phyloP scores from a whole-genome alignment of 2,888 invertebrate species.

The Sussaba pulchella region DNA sequence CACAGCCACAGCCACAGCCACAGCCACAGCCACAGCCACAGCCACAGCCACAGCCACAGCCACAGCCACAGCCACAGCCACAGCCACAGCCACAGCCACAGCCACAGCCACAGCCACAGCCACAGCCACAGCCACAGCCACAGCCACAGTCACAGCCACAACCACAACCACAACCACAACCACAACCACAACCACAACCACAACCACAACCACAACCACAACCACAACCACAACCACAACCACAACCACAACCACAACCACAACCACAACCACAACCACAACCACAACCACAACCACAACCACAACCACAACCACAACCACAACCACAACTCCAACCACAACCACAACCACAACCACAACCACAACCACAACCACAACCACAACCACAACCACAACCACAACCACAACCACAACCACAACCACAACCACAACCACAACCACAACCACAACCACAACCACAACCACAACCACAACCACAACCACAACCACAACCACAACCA shows the following conservation, averaged over 20 bases:
- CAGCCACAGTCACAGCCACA: slow-evolving; percentile 84
- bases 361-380: too few species aligned
- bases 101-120: slow-evolving; percentile 68
- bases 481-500: neutral
- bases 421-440: too few species aligned
- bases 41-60: slow-evolving; percentile 68
- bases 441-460: too few species aligned
- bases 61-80: slow-evolving; percentile 50
- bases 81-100: slow-evolving; percentile 71
- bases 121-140: slow-evolving; percentile 76
- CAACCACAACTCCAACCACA: too few species aligned
- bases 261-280: slow-evolving; percentile 68
- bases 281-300: slow-evolving; percentile 63
- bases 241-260: slow-evolving; percentile 57
- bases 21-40: slow-evolving; percentile 65
- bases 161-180: slow-evolving; percentile 84
- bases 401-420: too few species aligned
- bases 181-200: slow-evolving; percentile 81
- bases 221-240: slow-evolving; percentile 70
- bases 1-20: slow-evolving; percentile 68
- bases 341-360: too few species aligned
- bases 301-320: slow-evolving; percentile 70
- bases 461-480: too few species aligned
- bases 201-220: slow-evolving; percentile 74
- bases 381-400: too few species aligned